Conservation (phyloP, 2,113 vertebrate genomes). For the Eolophus roseicapilla region DNA sequence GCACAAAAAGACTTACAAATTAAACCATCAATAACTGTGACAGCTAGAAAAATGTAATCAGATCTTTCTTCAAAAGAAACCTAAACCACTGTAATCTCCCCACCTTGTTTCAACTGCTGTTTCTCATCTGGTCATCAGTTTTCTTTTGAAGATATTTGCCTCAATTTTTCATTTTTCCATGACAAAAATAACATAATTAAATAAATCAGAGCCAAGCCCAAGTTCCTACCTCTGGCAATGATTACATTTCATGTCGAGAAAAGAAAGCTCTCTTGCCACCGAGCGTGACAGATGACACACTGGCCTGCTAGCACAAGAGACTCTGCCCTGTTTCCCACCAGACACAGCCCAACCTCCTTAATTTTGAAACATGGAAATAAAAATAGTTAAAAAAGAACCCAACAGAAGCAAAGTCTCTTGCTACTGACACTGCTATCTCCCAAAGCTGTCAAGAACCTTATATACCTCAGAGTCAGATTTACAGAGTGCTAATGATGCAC, state of each 20-base stretch:
- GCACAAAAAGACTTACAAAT: constrained; percentile 40
- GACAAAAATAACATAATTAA: constrained; percentile 21
- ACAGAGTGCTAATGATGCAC: background rate
- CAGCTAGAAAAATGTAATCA: background rate
- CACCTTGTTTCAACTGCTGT: background rate
- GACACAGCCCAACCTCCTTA: background rate
- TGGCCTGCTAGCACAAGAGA: background rate
- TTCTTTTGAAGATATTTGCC: background rate
- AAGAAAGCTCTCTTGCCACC: background rate
- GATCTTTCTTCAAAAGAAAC: constrained; percentile 9
- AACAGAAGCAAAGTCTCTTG: background rate
- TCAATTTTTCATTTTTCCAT: constrained; percentile 8
- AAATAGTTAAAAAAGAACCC: background rate
- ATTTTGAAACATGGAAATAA: background rate
- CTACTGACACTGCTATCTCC: background rate
- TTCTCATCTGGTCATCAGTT: background rate
- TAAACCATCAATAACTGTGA: constrained; percentile 34
- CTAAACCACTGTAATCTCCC: background rate
- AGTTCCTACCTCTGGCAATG: background rate
- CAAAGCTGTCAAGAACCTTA: background rate
- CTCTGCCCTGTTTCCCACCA: background rate
- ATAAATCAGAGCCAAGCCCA: background rate
- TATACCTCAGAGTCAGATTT: background rate
- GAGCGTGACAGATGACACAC: background rate
- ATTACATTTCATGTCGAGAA: background rate